Evolutionary conservation across 2,888 invertebrate genomes (phyloP).

Genomic region (Brachyptera risi): DNA sequence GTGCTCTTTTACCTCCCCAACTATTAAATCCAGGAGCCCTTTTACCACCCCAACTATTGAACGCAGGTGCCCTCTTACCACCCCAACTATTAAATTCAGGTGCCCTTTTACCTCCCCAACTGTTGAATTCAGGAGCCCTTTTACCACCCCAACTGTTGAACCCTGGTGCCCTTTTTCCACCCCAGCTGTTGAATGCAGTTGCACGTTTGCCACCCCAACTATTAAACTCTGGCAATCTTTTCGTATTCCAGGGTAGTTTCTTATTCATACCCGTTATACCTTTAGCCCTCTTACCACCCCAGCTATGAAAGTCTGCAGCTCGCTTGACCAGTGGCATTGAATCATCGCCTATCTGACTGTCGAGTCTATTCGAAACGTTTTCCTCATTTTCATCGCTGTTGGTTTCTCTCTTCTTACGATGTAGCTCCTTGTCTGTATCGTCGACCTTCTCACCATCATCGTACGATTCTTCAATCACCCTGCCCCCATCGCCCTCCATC

Average conservation of each 20-base stretch:
- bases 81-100: constrained; percentile 34
- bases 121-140: constrained; percentile 35
- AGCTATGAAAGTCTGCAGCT: constrained; percentile 35
- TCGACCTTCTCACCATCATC: background rate
- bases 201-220: constrained; percentile 39
- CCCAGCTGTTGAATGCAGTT: constrained; percentile 34
- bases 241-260: constrained; percentile 40
- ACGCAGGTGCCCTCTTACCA: constrained; percentile 35
- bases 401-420: constrained; percentile 38
- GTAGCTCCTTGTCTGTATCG: constrained; percentile 38
- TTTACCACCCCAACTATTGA: constrained; percentile 37
- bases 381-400: too few relatives aligned
- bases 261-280: too few relatives aligned
- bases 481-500: too few relatives aligned
- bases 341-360: background rate
- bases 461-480: background rate
- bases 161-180: constrained; percentile 35
- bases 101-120: constrained; percentile 32
- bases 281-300: constrained; percentile 38
- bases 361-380: background rate
- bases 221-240: constrained; percentile 25
- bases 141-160: constrained; percentile 37
- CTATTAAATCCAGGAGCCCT: constrained; percentile 35
- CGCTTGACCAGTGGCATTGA: constrained; percentile 30
- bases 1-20: constrained; percentile 31